Evolutionary conservation across 37 sponge, comb jelly and placozoan genomes (phyloP).

Genomic region (Cliona cf. orientalis): DNA sequence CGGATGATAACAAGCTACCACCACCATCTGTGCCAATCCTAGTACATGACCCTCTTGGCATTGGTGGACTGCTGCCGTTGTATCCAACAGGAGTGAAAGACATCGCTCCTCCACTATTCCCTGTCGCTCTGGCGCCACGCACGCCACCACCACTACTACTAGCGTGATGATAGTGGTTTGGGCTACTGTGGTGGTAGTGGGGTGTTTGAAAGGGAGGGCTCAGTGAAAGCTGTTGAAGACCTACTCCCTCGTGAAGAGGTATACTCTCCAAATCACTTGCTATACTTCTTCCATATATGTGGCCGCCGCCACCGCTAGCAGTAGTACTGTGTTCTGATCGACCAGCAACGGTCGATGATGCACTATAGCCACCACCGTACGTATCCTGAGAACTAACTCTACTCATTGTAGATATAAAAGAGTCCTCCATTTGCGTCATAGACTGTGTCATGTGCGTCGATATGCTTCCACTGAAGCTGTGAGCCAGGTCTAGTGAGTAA

Average conservation of each 20-base stretch:
- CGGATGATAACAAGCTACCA: too few relatives aligned
- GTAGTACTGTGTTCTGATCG: neutral
- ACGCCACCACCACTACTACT: too few relatives aligned
- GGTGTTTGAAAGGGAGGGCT: slow-evolving; percentile 21
- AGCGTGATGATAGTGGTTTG: too few relatives aligned
- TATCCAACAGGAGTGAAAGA: too few relatives aligned
- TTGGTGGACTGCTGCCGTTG: too few relatives aligned
- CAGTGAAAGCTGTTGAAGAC: slow-evolving; percentile 35
- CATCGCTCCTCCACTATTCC: too few relatives aligned
- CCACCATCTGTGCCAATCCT: too few relatives aligned
- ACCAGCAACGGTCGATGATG: neutral
- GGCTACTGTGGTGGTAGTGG: too few relatives aligned
- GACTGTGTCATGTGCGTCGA: neutral
- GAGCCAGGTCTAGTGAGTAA: slow-evolving; percentile 46
- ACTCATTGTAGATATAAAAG: slow-evolving; percentile 11
- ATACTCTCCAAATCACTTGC: slow-evolving; percentile 6
- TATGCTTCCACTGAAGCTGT: neutral
- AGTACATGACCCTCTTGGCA: too few relatives aligned
- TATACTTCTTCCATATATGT: neutral
- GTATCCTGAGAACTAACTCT: neutral
- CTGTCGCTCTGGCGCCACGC: too few relatives aligned
- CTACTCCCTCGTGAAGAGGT: slow-evolving; percentile 35
- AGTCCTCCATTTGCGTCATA: neutral
- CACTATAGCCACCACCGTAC: neutral
- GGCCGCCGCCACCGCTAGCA: neutral